Conservation (phyloP, 2,113 vertebrate genomes). For the Oryzias curvinotus region DNA sequence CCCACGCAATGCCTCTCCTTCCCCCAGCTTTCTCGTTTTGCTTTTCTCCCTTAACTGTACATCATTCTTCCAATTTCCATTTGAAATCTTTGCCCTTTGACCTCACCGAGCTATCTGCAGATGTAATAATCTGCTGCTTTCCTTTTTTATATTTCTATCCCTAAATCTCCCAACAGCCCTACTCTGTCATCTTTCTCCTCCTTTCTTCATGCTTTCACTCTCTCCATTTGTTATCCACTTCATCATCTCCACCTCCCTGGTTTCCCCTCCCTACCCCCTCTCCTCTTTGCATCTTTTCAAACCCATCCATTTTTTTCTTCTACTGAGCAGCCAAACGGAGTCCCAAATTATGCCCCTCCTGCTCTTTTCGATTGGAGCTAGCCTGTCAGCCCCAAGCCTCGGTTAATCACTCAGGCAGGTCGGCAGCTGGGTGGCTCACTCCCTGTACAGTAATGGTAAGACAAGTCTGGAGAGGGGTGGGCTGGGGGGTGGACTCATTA, state of each 20-base stretch:
- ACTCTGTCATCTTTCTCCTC: not conserved
- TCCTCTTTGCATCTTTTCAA: constrained; percentile 15
- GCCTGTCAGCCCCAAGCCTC: constrained; percentile 79
- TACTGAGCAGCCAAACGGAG: constrained; percentile 75
- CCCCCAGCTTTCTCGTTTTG: constrained; percentile 17
- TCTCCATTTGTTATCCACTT: constrained; percentile 48
- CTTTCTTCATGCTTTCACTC: constrained; percentile 18
- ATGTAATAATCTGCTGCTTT: constrained; percentile 17
- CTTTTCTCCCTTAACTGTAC: constrained; percentile 18
- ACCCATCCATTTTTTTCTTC: constrained; percentile 43
- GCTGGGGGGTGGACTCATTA: constrained; percentile 71
- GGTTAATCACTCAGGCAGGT: constrained; percentile 83
- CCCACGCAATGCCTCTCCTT: constrained; percentile 9
- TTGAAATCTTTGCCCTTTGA: not conserved
- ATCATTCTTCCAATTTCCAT: constrained; percentile 11
- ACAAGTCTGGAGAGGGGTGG: constrained; percentile 51
- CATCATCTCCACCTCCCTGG: constrained; percentile 27
- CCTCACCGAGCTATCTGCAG: not conserved
- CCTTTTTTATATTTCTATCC: constrained; percentile 6
- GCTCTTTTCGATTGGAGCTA: constrained; percentile 62
- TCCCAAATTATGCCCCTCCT: constrained; percentile 70
- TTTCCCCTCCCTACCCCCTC: constrained; percentile 4
- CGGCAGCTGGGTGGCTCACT: constrained; percentile 61
- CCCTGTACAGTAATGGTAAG: constrained; percentile 77
- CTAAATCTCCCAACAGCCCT: constrained; percentile 15